These are phyloP conservation scores for Crypturellus tataupa DNA, from an alignment of 2,797 vertebrate species.

Conservation along the genomic window DNA sequence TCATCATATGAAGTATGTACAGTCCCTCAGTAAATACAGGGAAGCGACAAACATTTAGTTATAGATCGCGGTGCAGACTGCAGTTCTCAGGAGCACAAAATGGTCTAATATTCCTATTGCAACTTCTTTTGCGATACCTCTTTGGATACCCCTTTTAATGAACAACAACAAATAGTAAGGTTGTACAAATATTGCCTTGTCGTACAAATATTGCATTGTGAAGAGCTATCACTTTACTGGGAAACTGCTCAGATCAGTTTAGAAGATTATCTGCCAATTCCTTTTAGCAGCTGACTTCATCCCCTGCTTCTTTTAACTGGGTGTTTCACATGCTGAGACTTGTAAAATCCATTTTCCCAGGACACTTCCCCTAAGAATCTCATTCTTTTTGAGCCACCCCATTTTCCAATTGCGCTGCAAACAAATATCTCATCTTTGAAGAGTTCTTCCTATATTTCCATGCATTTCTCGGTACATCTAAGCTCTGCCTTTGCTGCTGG, in stretches of 20 bases:
- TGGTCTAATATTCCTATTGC: not conserved
- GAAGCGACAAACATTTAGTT: not conserved
- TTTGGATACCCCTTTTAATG: no score
- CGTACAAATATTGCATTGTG: no score
- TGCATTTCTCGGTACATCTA: not conserved
- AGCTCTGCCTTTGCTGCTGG: not conserved
- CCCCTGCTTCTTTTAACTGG: not conserved
- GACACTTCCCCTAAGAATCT: not conserved
- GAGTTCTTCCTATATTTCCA: not conserved
- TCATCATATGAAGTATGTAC: no score
- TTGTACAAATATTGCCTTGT: no score
- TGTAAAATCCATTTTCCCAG: not conserved
- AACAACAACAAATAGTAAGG: no score
- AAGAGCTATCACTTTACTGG: not conserved
- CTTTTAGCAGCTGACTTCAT: not conserved
- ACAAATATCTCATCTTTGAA: not conserved
- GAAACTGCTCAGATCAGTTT: not conserved
- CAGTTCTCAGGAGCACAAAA: not conserved
- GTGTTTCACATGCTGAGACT: not conserved
- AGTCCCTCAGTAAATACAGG: not conserved
- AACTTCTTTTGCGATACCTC: not conserved
- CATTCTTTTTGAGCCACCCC: not conserved
- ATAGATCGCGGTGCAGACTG: no score
- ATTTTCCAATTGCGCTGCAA: not conserved
- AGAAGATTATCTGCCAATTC: not conserved